Percentiles rank a stretch among this genome's conserved stretches.
phyloP scores from a whole-genome alignment of 2,113 vertebrate species.

The Macroglossus sobrinus region DNA sequence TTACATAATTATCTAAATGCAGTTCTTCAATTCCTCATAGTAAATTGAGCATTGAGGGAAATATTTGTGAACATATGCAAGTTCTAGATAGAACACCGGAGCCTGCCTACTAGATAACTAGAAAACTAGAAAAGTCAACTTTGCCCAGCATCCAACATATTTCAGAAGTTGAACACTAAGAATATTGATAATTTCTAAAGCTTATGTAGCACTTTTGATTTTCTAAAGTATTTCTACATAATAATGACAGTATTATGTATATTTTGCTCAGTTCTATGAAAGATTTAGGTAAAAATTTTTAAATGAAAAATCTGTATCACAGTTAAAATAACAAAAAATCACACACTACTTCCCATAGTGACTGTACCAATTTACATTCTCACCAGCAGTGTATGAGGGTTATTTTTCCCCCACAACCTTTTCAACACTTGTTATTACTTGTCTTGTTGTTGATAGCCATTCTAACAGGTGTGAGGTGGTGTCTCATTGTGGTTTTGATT shows the following conservation, averaged over 20 bases:
- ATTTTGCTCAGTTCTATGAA: constrained; percentile 11
- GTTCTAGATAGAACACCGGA: neutral
- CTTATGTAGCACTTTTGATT: neutral
- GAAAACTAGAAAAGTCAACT: constrained; percentile 14
- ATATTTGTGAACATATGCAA: neutral
- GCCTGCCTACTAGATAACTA: neutral
- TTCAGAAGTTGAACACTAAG: neutral
- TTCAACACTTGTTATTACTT: too few species aligned
- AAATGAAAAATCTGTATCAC: neutral
- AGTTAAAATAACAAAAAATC: neutral
- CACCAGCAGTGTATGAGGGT: too few species aligned
- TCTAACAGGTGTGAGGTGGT: too few species aligned
- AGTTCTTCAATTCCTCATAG: neutral
- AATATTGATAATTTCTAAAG: neutral
- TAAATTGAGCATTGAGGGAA: neutral
- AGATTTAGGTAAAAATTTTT: constrained; percentile 18
- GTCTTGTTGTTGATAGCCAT: too few species aligned
- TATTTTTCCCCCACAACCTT: too few species aligned
- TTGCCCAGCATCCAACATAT: neutral
- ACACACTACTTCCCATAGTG: neutral
- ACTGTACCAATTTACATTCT: too few species aligned
- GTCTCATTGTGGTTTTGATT: too few species aligned
- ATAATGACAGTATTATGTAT: neutral
- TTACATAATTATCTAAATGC: neutral
- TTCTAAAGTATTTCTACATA: neutral